Base-by-base conservation (phyloP, 1,140 invertebrate species). In the Anthonomus grandis region DNA sequence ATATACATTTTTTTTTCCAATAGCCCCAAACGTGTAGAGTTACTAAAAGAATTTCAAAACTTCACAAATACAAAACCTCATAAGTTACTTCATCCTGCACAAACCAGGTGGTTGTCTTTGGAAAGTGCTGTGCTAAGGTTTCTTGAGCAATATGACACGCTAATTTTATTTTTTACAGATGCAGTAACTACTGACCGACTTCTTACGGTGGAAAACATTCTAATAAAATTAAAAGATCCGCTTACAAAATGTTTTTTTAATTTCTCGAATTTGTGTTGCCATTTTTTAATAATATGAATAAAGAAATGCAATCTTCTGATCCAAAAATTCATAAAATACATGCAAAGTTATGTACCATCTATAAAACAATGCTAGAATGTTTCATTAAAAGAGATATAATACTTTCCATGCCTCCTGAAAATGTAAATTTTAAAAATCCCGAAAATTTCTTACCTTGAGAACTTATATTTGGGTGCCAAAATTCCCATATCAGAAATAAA, bases 151-250 rank as follows among this genome's bases (percentile, higher is more conserved):
- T 58, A 65, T 49, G 53, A 64, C 51, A 60, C 69, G 24, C 46
- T 74, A 52, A 67, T 55, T 54, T 59, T 72, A 25, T 74, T 66
- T 69, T 75, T 72, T 51, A 54, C 58, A 59, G 42, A 34, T 50
- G 58, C 62, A 9, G 59, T 64, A 10, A 21, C 48, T 19, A 48
- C n/a, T 17, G 63, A 67, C 22, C 2, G 24, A 13, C 5, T 56
- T 34, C n/a, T 45, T 4, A 9, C 51, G 19, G 37, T 42, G 36
- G 24, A 59, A 45, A 46, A n/a, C n/a, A 54, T 59, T 45, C 54
- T 53, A 22, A 54, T 13, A 17, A 6, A 15, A n/a, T 19, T 45
- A 10, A 47, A 31, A 34, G 48, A 64, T 36, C 39, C 36, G 19
- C 37, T 44, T 42, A 62, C 56, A 37, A 48, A 24, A 57, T 59